Evolutionary conservation across 1,140 invertebrate species (phyloP), one percentile per base, ranked within the genome.

Genomic region (Anagrus nilaparvatae): DNA sequence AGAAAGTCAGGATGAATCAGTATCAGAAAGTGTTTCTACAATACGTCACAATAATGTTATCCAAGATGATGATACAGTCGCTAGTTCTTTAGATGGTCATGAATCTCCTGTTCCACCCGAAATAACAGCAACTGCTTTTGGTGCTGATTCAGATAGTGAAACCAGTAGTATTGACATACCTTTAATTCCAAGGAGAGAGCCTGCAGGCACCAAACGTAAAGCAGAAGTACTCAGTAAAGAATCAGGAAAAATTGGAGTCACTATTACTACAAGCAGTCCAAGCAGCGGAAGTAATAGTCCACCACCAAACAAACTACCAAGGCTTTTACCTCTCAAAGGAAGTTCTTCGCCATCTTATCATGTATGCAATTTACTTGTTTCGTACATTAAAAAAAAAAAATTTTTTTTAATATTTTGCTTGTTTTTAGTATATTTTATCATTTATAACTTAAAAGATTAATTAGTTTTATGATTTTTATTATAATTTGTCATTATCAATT

Each of bases 241-340:
- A 60, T 87, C 84, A 3, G 87, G 87, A 2, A 90, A 88, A 67
- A 88, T 89, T 49, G 87, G 87, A 28, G 84, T 89, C 16, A 89
- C 85, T 12, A 90, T 89, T 39, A 84, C 81, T 7, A 87, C 84
- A 39, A 80, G 77, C 38, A 76, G 74, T 58, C 76, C 82, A 17
- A 73, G 75, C 52, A 74, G 73, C 60, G 57, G 69, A 41, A 63
- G 62, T 50, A 60, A 69, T 27, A 73, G 70, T 40, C 63, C 70
- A 29, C 70, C 74, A n/a, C 63, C 67, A 2, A 73, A 58, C 40
- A 73, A 77, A 60, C 63, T 75, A 20, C 69, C 69, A 16, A 63
- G 64, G 30, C 47, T 71, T 34, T 47, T 64, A 25, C 65, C 59
- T 1, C 41, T 66, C 8, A 67, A 66, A 40, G 56, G 53, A 35